phyloP scores from a whole-genome alignment of 2,888 invertebrate species.

The Eudemis profundana region DNA sequence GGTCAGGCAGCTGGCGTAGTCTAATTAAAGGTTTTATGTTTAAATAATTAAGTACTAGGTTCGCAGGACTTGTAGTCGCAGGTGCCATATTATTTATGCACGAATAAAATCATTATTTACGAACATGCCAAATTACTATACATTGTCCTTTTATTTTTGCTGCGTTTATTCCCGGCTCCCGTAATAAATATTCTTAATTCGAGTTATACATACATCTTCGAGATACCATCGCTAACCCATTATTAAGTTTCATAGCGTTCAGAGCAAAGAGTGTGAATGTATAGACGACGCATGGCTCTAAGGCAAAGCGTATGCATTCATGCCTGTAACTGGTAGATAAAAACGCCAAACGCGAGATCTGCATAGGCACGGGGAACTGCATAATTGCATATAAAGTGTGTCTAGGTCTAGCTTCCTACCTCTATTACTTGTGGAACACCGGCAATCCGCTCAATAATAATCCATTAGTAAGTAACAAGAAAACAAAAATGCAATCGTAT shows the following conservation, averaged over 20 bases:
- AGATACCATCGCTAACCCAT: conserved; percentile 36
- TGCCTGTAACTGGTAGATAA: background rate
- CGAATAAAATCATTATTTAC: conserved; percentile 81
- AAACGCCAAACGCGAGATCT: background rate
- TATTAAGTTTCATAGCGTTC: conserved; percentile 37
- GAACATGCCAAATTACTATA: conserved; percentile 75
- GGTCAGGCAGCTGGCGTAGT: conserved; percentile 74
- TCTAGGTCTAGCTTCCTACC: too few species aligned
- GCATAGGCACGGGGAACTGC: too few species aligned
- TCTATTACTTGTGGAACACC: too few species aligned
- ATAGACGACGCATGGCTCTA: conserved; percentile 10
- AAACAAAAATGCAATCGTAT: background rate
- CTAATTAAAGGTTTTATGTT: conserved; percentile 84
- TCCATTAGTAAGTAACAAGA: too few species aligned
- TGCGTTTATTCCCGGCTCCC: conserved; percentile 52
- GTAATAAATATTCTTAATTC: conserved; percentile 51
- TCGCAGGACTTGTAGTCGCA: conserved; percentile 66
- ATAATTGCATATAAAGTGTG: background rate
- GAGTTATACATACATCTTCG: conserved; percentile 39
- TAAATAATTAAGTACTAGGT: conserved; percentile 80
- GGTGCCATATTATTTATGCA: conserved; percentile 75
- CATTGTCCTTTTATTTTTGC: conserved; percentile 37
- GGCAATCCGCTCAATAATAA: too few species aligned
- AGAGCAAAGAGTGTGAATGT: conserved; percentile 4
- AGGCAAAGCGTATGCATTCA: too few species aligned